Base-by-base conservation (phyloP, 2,113 vertebrate genomes). In the Syngnathus scovelli region DNA sequence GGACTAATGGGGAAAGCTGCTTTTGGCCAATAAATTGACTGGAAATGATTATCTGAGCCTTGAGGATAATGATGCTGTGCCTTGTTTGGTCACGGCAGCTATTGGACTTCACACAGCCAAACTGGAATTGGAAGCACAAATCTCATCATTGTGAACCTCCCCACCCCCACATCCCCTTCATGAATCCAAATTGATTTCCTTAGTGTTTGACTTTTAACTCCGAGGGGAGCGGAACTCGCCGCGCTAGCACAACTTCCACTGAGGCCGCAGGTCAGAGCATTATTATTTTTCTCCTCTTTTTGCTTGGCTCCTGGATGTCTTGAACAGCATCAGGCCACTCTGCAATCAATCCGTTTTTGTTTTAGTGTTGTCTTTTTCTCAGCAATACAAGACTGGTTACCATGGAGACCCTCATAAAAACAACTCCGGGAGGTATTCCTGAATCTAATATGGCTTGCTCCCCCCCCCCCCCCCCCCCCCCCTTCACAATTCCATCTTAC, bases 361-460 rank as follows among this genome's bases (percentile, higher is more conserved):
- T 8, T 43, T 41, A 9, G 10, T 6, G 16, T 19, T 9, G 1
- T 36, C 63, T 15, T 70, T 63, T 27, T 74, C 16, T 8, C 6
- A 44, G 61, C 12, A 10, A 58, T 16, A 15, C 6, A 6, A 36
- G 13, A 12, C n/a, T 0, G 60, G 89, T 90, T 89, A 70, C 87
- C 76, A 83, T 82, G 83, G 88, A 79, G 84, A 89, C 85, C 0
- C 21, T 60, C 66, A 41, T 68, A 71, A 6, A 77, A 87, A 74
- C 82, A 82, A 84, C 75, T 83, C 83, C 76, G 77, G 37, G 74
- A 80, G 81, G 80, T 81, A 81, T 83, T 79, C 68, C 61, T 61
- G 66, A 77, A 83, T 82, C 72, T 74, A 75, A 72, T 79, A 78
- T 72, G 19, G 51, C 59, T 5, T n/a, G 19, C 8, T 7, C 1